Conservation (phyloP, 1,140 invertebrate genomes). For the Streblospio benedicti region DNA sequence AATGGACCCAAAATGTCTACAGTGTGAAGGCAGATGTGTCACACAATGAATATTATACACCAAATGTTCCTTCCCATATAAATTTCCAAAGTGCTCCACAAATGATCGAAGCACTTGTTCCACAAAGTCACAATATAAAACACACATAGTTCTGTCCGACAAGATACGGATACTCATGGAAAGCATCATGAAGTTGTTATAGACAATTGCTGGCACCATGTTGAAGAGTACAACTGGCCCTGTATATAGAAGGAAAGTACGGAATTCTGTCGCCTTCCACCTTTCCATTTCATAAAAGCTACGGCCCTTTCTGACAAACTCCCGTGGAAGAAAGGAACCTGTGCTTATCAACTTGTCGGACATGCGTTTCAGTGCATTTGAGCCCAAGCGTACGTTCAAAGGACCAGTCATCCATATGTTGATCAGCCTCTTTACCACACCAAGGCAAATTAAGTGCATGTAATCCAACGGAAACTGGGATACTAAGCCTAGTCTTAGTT, state of each 20-base stretch:
- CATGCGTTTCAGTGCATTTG: background rate
- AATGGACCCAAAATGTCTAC: too few species aligned
- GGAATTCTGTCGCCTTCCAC: slow-evolving; percentile 45
- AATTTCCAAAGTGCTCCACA: too few species aligned
- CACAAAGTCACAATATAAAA: too few species aligned
- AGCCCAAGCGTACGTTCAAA: background rate
- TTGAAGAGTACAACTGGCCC: background rate
- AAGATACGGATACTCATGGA: too few species aligned
- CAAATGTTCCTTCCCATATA: too few species aligned
- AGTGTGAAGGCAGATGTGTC: too few species aligned
- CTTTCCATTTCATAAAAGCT: slow-evolving; percentile 27
- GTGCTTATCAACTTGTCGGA: slow-evolving; percentile 6
- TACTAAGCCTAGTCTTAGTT: slow-evolving; percentile 24
- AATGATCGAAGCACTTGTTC: too few species aligned
- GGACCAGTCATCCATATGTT: slow-evolving; percentile 27
- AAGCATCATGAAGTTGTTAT: too few species aligned
- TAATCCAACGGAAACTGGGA: slow-evolving; percentile 31
- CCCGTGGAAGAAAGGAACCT: slow-evolving; percentile 17
- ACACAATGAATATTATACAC: too few species aligned
- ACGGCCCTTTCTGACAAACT: slow-evolving; percentile 38
- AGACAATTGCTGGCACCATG: too few species aligned
- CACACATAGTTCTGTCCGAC: too few species aligned
- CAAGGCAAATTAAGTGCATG: slow-evolving; percentile 38
- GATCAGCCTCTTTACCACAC: slow-evolving; percentile 32
- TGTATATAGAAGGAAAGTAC: slow-evolving; percentile 39